A percentile compares a stretch with the other conserved stretches of the same genome.
Conservation (phyloP, 1,140 invertebrate species). For the Cyclina sinensis region DNA sequence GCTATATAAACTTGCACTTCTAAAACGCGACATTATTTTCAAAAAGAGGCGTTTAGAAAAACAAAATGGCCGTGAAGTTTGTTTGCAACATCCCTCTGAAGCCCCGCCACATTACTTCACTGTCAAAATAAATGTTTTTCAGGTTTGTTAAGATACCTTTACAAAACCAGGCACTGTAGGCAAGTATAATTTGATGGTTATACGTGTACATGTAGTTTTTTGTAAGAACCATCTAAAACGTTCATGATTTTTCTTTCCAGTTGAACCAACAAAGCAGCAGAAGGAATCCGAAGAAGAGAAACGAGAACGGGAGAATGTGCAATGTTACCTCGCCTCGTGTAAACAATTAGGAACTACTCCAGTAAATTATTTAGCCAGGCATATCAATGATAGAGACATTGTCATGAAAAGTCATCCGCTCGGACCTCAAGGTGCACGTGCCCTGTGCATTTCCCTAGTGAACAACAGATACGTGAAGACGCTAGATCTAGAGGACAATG, state of each 20-base stretch:
- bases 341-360: slow-evolving; percentile 63
- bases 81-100: too few relatives aligned
- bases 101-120: too few relatives aligned
- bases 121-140: background rate
- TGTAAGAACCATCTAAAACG: too few relatives aligned
- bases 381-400: slow-evolving; percentile 41
- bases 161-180: slow-evolving; percentile 77
- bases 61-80: too few relatives aligned
- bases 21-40: too few relatives aligned
- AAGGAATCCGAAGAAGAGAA: slow-evolving; percentile 30
- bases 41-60: too few relatives aligned
- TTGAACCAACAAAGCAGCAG: background rate
- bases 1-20: too few relatives aligned
- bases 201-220: too few relatives aligned
- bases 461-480: slow-evolving; percentile 33
- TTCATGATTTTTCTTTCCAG: slow-evolving; percentile 13
- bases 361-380: slow-evolving; percentile 43
- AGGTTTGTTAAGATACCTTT: background rate
- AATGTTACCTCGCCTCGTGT: slow-evolving; percentile 86
- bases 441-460: slow-evolving; percentile 56
- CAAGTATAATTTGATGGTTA: too few relatives aligned
- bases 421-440: slow-evolving; percentile 40
- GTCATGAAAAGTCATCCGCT: slow-evolving; percentile 62
- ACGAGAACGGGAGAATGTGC: slow-evolving; percentile 77
- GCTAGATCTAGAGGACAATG: slow-evolving; percentile 75